phyloP scores from a whole-genome alignment of 2,113 vertebrate species.

The Mugil cephalus region DNA sequence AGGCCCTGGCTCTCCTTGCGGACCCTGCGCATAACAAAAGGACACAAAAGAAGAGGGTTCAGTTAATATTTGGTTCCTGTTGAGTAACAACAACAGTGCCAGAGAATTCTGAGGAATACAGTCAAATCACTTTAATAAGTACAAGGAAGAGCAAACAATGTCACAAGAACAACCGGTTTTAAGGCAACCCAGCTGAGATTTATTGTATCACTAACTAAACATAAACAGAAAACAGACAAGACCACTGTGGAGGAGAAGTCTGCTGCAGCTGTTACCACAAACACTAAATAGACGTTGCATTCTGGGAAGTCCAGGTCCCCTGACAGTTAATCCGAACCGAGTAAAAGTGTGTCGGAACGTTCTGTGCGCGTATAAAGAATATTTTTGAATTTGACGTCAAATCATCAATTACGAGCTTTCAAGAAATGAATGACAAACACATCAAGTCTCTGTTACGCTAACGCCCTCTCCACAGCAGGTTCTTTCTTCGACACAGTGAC shows the following conservation, averaged over 20 bases:
- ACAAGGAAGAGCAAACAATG: neutral
- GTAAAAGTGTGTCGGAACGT: no score
- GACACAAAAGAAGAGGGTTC: neutral
- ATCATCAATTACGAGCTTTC: neutral
- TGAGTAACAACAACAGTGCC: no score
- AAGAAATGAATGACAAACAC: constrained; percentile 24
- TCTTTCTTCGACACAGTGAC: constrained; percentile 22
- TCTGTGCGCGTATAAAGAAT: no score
- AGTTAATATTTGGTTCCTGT: constrained; percentile 1
- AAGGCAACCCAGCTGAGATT: constrained; percentile 42
- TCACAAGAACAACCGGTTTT: constrained; percentile 14
- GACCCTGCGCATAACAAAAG: constrained; percentile 84
- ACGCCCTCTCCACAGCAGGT: constrained; percentile 30
- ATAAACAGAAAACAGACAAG: constrained; percentile 51
- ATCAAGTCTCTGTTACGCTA: constrained; percentile 16
- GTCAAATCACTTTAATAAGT: neutral
- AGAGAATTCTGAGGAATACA: neutral
- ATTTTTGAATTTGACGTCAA: no score
- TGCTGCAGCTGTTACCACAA: constrained; percentile 70
- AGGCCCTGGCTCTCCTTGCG: constrained; percentile 94
- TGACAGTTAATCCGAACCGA: neutral
- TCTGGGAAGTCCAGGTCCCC: constrained; percentile 7
- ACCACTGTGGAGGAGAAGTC: constrained; percentile 15
- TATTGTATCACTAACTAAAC: constrained; percentile 62
- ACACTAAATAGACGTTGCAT: constrained; percentile 47